Base-by-base conservation (phyloP, 2,888 invertebrate species). In the Protophormia terraenovae region DNA sequence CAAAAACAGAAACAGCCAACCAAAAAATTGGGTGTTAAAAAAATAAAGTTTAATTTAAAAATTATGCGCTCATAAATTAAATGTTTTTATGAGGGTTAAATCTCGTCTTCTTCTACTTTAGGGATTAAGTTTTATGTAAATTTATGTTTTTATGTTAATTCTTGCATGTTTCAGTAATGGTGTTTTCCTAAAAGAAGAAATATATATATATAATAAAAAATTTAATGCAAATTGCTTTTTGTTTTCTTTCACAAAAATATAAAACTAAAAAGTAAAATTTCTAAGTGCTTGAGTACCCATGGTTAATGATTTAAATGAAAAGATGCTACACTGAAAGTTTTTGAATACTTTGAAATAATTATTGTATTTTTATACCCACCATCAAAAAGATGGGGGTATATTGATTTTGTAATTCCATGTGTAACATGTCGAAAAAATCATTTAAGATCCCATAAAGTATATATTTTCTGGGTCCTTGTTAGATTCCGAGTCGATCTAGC, bases 51-150 rank as follows among this genome's bases (percentile, higher is more conserved):
- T 27, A n/a, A 19, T 60, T 75, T 67, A 29, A 76, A 80, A 84
- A 58, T 78, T 73, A 73, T 82, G 41, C 27, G 38, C 14, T 41
- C 77, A 64, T 85, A 85, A 85, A 82, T 78, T 62, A 67, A 71
- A 38, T 0, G 8, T 47, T 76, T 78, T 79, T 67, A 84, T 84
- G 71, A 67, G 41, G 16, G 41, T 71, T 45, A 64, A 66, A n/a
- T 16, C n/a, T n/a, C n/a, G n/a, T n/a, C n/a, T n/a, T n/a, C n/a
- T n/a, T 32, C 35, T 24, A 27, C 8, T 35, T 60, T 62, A 45
- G 69, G 78, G 53, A 73, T 73, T 78, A 69, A 72, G 19, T 72
- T 67, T 73, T 73, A 77, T 73, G 32, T 35, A 47, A 71, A 66
- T 66, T 83, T 77, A 66, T 55, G 55, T 53, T 53, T 55, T 60